Base-by-base conservation (phyloP, 2,797 vertebrate genomes). In the Characodon lateralis region DNA sequence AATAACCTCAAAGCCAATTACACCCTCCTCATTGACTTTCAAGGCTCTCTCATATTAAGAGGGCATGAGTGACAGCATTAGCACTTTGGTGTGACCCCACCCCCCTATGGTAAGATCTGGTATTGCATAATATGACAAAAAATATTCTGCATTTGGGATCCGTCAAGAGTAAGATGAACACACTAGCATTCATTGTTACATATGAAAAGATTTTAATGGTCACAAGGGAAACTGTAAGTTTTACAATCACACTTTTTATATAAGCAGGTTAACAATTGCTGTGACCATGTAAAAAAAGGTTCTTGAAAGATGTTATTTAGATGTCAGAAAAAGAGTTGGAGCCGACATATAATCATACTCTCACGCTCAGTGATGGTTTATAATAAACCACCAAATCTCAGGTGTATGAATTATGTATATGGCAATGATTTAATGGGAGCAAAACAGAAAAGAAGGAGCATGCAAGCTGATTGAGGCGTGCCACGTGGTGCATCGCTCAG, bases 361-460 rank as follows among this genome's bases (percentile, higher is more conserved):
- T 92, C 90, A 91, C 88, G 90, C 80, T 88, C 80, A 80, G 90
- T 95, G 92, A 90, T 92, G 83, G 90, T 88, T 92, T 89, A 89
- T 93, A 93, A 95, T 93, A 95, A 92, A 94, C 89, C 89, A 85
- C 84, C 73, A 89, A 93, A 93, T 92, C 89, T 89, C 90, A 92
- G 94, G 90, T 90, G 90, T 91, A 95, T 96, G 95, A 95, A 96
- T 96, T 95, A 95, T 96, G 96, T 94, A 95, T 95, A 94, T 88
- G 85, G 84, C 78, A 72, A 93, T 95, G 95, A 96, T 95, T 96
- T 94, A 92, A 95, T 91, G 92, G 93, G 93, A 92, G 93, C 90
- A 91, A 94, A 93, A 93, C 80, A 86, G 88, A 89, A 91, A 85
- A 84, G 83, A 88, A 88, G 81, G 50, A 91, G 87, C 81, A 70